A percentile compares a stretch with the other conserved stretches of the same genome.
These are phyloP conservation scores for Neodontobutis hainanensis DNA, from an alignment of 2,113 vertebrate genomes.

Conservation along the genomic window DNA sequence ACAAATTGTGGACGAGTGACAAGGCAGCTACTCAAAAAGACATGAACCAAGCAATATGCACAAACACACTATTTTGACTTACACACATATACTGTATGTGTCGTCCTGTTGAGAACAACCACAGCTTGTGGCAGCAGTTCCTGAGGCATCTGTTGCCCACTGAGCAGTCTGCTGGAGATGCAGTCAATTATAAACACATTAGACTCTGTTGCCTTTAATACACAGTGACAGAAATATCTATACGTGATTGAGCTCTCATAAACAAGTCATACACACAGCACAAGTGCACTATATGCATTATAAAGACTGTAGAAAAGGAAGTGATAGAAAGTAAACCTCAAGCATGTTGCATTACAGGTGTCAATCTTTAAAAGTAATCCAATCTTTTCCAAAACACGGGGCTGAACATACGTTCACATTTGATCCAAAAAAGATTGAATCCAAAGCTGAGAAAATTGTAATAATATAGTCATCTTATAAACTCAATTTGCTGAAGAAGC, in stretches of 20 bases:
- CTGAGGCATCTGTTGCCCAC: slow-evolving; percentile 67
- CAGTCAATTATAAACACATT: slow-evolving; percentile 78
- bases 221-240: slow-evolving; percentile 66
- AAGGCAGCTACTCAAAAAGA: not conserved
- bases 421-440: slow-evolving; percentile 63
- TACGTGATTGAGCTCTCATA: slow-evolving; percentile 26
- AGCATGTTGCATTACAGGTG: slow-evolving; percentile 24
- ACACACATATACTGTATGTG: not conserved
- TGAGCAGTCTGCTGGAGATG: slow-evolving; percentile 60
- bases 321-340: not conserved
- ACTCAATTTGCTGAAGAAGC: slow-evolving; percentile 72
- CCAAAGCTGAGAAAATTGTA: slow-evolving; percentile 52
- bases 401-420: slow-evolving; percentile 33
- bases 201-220: slow-evolving; percentile 63
- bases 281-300: slow-evolving; percentile 7
- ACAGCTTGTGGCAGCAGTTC: slow-evolving; percentile 44
- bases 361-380: slow-evolving; percentile 45
- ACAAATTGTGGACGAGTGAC: too few species aligned
- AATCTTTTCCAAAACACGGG: slow-evolving; percentile 41
- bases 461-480: slow-evolving; percentile 56
- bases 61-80: not conserved
- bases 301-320: not conserved
- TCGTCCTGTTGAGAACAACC: not conserved
- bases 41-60: not conserved
- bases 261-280: slow-evolving; percentile 15